A percentile compares a stretch with the other conserved stretches of the same genome.
Conservation (phyloP, 2,113 vertebrate genomes). For the Plotosus lineatus region DNA sequence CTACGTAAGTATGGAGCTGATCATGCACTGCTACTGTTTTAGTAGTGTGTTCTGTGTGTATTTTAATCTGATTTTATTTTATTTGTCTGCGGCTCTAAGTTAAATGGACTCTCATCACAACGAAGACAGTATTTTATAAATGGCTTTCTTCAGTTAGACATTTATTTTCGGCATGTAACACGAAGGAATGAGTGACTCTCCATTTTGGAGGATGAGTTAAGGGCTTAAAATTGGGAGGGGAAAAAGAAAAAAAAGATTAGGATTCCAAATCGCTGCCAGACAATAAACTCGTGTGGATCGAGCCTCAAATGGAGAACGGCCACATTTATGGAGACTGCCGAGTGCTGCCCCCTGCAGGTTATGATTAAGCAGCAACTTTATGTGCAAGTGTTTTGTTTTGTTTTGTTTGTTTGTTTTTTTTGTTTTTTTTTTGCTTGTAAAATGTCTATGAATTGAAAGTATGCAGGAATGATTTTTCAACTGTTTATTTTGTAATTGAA, state of each 20-base stretch:
- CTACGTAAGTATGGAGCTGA: constrained; percentile 98
- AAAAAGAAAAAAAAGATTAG: constrained; percentile 25
- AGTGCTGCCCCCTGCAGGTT: constrained; percentile 76
- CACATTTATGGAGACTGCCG: constrained; percentile 82
- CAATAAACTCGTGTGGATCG: constrained; percentile 72
- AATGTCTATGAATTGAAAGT: constrained; percentile 79
- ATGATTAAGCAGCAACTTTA: constrained; percentile 74
- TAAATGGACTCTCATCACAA: constrained; percentile 77
- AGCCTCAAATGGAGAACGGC: constrained; percentile 71
- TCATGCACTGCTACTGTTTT: constrained; percentile 76
- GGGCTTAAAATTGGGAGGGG: constrained; percentile 40
- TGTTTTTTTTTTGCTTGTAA: constrained; percentile 63
- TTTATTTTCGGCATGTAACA: constrained; percentile 36
- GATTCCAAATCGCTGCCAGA: constrained; percentile 73
- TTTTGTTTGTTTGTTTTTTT: constrained; percentile 74
- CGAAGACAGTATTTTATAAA: constrained; percentile 68
- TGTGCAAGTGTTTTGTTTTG: constrained; percentile 88
- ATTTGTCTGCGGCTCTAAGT: constrained; percentile 73
- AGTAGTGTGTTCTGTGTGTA: constrained; percentile 71
- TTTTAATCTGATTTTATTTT: constrained; percentile 69
- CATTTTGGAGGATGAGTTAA: constrained; percentile 45
- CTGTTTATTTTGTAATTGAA: constrained; percentile 72
- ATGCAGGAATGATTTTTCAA: constrained; percentile 71
- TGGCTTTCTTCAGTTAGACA: constrained; percentile 26
- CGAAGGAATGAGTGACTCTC: constrained; percentile 8